These are phyloP conservation scores for Thymallus thymallus DNA, from an alignment of 2,113 vertebrate genomes.

Conservation along the genomic window DNA sequence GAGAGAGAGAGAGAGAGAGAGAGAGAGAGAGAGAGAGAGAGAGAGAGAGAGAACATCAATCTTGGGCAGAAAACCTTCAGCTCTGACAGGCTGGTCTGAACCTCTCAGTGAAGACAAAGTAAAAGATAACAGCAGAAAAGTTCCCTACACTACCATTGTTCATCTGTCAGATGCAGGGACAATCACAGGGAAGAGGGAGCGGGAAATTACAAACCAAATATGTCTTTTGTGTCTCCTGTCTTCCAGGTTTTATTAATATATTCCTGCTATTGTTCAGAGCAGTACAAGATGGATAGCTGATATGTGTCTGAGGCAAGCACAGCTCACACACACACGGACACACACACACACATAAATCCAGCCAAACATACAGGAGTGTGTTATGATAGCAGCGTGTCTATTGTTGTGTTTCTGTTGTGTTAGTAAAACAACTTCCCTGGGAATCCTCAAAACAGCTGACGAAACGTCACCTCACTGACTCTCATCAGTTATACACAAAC, in stretches of 20 bases:
- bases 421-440: constrained; percentile 61
- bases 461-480: constrained; percentile 36
- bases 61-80: not conserved
- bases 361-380: constrained; percentile 28
- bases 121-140: constrained; percentile 60
- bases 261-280: constrained; percentile 57
- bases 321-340: constrained; percentile 36
- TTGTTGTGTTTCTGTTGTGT: constrained; percentile 60
- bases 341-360: constrained; percentile 61
- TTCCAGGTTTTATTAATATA: constrained; percentile 54
- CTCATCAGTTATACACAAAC: not conserved
- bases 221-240: constrained; percentile 67
- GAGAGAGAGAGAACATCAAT: constrained; percentile 51
- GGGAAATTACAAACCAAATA: too few species aligned
- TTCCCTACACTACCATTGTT: constrained; percentile 74
- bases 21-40: too few species aligned
- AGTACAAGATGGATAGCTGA: constrained; percentile 34
- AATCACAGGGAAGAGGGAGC: constrained; percentile 39
- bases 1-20: too few species aligned
- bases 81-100: constrained; percentile 64
- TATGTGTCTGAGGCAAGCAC: constrained; percentile 50
- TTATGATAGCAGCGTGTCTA: constrained; percentile 45
- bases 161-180: constrained; percentile 68
- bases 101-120: constrained; percentile 36
- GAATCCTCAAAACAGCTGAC: constrained; percentile 72